These are phyloP conservation scores for Morone chrysops DNA, from an alignment of 2,113 vertebrate genomes.

Conservation along the genomic window DNA sequence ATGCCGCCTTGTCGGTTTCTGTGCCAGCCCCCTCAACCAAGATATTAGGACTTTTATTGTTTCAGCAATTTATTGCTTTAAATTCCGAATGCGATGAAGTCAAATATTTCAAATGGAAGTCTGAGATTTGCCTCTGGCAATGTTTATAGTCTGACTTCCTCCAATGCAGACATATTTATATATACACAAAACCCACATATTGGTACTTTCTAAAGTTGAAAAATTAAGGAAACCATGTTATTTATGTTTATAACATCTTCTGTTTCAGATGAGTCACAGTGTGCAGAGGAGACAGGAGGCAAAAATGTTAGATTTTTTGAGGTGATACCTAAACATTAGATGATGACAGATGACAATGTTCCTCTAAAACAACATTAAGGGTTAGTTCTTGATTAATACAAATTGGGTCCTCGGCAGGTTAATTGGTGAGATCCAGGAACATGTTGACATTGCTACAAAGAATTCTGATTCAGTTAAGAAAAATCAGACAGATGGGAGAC, in stretches of 20 bases:
- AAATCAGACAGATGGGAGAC: no score
- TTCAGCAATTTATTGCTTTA: conserved; percentile 12
- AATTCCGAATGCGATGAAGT: neutral
- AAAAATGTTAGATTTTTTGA: no score
- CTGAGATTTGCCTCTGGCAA: no score
- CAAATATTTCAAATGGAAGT: conserved; percentile 1
- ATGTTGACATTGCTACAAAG: no score
- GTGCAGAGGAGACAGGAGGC: neutral
- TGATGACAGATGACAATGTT: no score
- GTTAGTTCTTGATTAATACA: no score
- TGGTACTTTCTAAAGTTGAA: neutral
- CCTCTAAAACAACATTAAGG: no score
- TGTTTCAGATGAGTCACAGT: neutral
- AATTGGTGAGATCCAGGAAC: no score
- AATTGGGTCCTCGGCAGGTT: no score
- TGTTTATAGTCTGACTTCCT: neutral
- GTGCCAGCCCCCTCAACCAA: neutral
- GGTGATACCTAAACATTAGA: no score
- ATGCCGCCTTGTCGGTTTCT: neutral
- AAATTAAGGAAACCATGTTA: neutral
- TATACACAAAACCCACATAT: neutral
- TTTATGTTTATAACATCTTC: neutral
- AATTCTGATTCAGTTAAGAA: no score
- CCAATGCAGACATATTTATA: neutral
- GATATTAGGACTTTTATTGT: conserved; percentile 16